Percentiles rank a stretch among this genome's conserved stretches.
These are phyloP conservation scores for Metacarcinus magister DNA, from an alignment of 2,888 invertebrate genomes.

Conservation along the genomic window DNA sequence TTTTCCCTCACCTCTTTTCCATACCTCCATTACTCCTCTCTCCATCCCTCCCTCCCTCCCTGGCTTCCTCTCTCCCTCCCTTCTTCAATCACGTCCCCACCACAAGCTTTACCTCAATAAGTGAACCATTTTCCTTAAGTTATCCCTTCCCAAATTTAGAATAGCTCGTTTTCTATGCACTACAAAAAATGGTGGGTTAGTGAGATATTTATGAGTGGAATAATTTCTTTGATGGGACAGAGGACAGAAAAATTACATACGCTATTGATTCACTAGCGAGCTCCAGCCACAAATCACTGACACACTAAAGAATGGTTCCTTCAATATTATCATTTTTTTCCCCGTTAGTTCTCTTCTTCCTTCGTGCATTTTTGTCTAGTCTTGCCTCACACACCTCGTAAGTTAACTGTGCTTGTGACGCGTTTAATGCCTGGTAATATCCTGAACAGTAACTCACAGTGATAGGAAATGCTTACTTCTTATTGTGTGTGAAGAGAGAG, in stretches of 20 bases:
- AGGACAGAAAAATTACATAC: not conserved
- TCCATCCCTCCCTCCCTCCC: not conserved
- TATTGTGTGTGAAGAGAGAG: not conserved
- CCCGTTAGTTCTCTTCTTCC: not conserved
- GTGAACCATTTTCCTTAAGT: slow-evolving; percentile 21
- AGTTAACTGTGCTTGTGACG: not conserved
- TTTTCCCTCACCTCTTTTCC: not conserved
- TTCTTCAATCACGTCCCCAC: not conserved
- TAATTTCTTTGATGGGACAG: not conserved
- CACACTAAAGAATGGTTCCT: not conserved
- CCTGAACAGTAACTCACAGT: not conserved
- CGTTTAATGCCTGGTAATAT: not conserved
- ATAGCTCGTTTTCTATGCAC: not conserved
- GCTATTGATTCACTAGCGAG: not conserved
- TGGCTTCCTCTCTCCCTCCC: not conserved
- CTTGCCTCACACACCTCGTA: not conserved
- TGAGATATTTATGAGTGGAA: slow-evolving; percentile 12
- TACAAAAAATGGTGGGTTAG: not conserved
- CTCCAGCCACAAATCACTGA: not conserved
- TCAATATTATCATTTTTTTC: not conserved
- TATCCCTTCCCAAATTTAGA: not conserved
- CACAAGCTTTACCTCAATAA: not conserved
- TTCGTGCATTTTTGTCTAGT: not conserved
- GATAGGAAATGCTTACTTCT: not conserved
- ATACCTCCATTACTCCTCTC: not conserved